A percentile compares a stretch with the other conserved stretches of the same genome.
Conservation (phyloP, 2,888 invertebrate species). For the Mimas tiliae region DNA sequence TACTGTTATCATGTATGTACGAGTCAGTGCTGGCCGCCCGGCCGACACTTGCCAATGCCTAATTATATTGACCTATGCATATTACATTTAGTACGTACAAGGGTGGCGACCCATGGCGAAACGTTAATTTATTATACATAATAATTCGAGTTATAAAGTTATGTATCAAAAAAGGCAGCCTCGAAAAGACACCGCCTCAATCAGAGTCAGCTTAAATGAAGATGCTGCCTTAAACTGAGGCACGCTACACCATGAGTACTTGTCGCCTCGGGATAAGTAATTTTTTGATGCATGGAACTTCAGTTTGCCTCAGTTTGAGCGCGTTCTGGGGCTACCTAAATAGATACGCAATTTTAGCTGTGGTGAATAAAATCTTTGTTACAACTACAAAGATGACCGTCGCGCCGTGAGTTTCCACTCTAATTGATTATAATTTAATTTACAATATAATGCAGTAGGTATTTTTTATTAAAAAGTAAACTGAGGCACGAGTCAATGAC, state of each 20-base stretch:
- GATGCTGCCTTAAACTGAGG: no score
- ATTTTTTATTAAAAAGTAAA: constrained; percentile 37
- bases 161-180: no score
- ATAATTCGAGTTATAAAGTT: no score
- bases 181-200: no score
- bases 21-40: constrained; percentile 55
- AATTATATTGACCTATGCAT: constrained; percentile 63
- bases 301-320: no score
- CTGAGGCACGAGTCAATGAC: constrained; percentile 33
- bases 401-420: constrained; percentile 33
- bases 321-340: no score
- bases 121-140: not conserved
- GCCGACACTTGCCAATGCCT: constrained; percentile 78
- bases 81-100: constrained; percentile 40
- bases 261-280: no score
- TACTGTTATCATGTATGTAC: constrained; percentile 28
- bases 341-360: no score
- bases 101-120: not conserved
- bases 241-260: no score
- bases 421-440: constrained; percentile 39
- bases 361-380: no score
- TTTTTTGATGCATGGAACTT: no score
- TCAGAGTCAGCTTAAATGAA: no score
- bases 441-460: constrained; percentile 42
- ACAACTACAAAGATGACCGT: constrained; percentile 13